Conservation (phyloP, 2,888 invertebrate genomes). For the Caenorhabditis panamensis region DNA sequence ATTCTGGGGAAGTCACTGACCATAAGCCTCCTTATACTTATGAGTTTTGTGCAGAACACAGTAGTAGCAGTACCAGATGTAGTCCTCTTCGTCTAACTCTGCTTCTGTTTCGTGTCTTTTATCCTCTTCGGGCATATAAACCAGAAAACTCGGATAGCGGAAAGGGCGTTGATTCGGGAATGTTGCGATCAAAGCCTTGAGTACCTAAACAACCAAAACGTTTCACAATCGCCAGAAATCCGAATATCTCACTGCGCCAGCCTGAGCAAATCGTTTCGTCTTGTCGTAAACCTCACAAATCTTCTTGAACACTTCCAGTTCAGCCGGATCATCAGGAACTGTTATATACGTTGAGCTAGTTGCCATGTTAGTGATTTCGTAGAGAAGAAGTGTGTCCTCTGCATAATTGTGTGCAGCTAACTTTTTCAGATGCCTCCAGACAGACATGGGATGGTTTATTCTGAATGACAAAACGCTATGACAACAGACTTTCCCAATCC, state of each 20-base stretch:
- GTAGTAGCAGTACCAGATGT: constrained; percentile 22
- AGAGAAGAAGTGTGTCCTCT: constrained; percentile 30
- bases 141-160: not conserved
- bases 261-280: constrained; percentile 41
- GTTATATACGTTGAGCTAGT: constrained; percentile 4
- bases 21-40: constrained; percentile 31
- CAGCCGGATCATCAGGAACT: not conserved
- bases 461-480: no score
- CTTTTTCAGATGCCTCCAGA: constrained; percentile 30
- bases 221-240: not conserved
- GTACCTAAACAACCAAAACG: constrained; percentile 19
- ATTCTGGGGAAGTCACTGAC: constrained; percentile 6
- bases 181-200: constrained; percentile 11
- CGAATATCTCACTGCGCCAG: constrained; percentile 5
- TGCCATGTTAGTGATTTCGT: constrained; percentile 37
- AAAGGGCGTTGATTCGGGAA: constrained; percentile 23
- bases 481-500: not conserved
- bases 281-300: constrained; percentile 32
- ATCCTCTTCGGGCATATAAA: constrained; percentile 7
- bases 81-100: constrained; percentile 7
- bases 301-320: not conserved
- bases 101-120: not conserved
- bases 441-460: not conserved
- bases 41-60: constrained; percentile 23
- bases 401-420: not conserved